phyloP scores from a whole-genome alignment of 2,888 invertebrate species.

The Phaedon cochleariae region DNA sequence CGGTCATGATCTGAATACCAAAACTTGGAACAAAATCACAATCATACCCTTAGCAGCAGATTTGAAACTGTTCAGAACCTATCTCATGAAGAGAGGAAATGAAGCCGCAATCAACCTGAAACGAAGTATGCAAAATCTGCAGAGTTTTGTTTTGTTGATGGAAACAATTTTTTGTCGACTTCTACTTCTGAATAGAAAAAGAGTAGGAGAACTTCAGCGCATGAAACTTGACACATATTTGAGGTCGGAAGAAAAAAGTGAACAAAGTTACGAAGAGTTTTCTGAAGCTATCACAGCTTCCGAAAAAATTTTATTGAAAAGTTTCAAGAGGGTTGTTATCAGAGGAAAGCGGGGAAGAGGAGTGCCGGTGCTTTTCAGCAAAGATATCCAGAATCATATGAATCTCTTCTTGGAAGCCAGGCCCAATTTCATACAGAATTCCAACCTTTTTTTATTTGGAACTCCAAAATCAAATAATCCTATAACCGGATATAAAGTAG shows the following conservation, averaged over 20 bases:
- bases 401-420: no score
- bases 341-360: constrained; percentile 30
- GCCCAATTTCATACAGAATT: constrained; percentile 14
- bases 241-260: not conserved
- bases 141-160: no score
- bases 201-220: constrained; percentile 45
- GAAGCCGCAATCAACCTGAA: no score
- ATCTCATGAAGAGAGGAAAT: no score
- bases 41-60: no score
- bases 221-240: constrained; percentile 18
- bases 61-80: no score
- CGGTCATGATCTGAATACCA: no score
- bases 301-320: constrained; percentile 23
- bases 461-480: constrained; percentile 20
- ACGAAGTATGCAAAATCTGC: no score
- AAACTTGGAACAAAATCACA: no score
- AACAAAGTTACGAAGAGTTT: constrained; percentile 35
- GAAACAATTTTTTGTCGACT: no score
- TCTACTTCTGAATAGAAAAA: constrained; percentile 45
- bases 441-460: constrained; percentile 32
- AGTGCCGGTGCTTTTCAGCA: constrained; percentile 39
- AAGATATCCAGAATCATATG: constrained; percentile 34
- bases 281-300: constrained; percentile 4
- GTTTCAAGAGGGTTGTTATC: constrained; percentile 29
- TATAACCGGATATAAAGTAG: constrained; percentile 42